Base-by-base conservation (phyloP, 2,797 vertebrate genomes). In the Mus minutoides region DNA sequence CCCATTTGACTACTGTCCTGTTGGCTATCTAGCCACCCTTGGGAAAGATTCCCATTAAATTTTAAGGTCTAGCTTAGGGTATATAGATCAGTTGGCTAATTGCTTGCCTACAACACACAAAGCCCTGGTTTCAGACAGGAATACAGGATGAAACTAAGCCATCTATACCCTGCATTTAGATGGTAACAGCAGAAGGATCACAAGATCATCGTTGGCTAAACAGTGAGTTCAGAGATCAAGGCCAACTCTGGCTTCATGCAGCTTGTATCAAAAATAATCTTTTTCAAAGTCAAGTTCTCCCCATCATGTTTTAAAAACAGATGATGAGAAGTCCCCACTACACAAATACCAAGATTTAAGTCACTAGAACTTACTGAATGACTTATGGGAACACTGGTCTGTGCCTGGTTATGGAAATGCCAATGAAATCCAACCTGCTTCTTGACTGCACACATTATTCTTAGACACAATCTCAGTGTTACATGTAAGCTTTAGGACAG, bases 381-480 rank as follows among this genome's bases (percentile, higher is more conserved):
- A 40, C 88, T 79, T 83, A 43, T 79, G 89, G 58, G 69, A 84
- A 94, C 10, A 1, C 16, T 86, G 82, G 46, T 8, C 89, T 90
- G 73, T 22, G 76, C 69, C 21, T 58, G 43, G 6, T 64, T 97
- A 71, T 78, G 43, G 82, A 85, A 40, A 95, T 21, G 75, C 43
- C 82, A 90, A 97, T 93, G 69, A 97, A 94, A 37, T 78, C 52
- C 71, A 88, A 89, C 77, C 88, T 43, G 60, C 87, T 92, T 52
- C 92, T 87, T 84, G 88, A 76, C 94, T 95, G 88, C 64, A 92
- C 78, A 26, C 71, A 93, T 94, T 97, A 97, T 96, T 97, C 79
- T 97, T 93, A 92, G 94, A 52, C 92, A 97, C 83, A 85, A 67
- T 88, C 92, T 91, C 79, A 69, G n/a, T 88, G 76, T 89, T 96